A percentile compares a stretch with the other conserved stretches of the same genome.
Conservation (phyloP, 2,113 vertebrate species). For the Dolichallabes microphthalmus region DNA sequence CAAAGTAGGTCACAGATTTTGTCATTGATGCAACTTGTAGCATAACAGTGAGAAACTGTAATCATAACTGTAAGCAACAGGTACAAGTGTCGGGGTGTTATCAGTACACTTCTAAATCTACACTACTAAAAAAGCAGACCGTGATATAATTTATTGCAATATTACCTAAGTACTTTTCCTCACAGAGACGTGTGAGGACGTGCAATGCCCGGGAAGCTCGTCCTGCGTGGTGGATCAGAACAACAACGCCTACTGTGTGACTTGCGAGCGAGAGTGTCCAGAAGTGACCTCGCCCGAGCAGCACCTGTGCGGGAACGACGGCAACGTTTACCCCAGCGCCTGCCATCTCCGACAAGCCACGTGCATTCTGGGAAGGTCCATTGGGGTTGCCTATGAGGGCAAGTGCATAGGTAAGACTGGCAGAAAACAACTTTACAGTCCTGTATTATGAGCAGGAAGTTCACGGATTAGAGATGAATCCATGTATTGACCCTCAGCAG, state of each 20-base stretch:
- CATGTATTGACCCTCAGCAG: not conserved
- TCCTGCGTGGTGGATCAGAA: conserved; percentile 86
- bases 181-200: conserved; percentile 84
- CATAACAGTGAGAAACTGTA: not conserved
- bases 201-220: conserved; percentile 81
- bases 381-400: conserved; percentile 86
- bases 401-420: conserved; percentile 82
- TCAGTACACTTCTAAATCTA: not conserved
- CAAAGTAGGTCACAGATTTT: not conserved
- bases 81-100: not conserved
- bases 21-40: not conserved
- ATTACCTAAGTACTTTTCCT: conserved; percentile 24
- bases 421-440: not conserved
- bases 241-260: conserved; percentile 88
- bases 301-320: conserved; percentile 85
- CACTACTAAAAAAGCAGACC: not conserved
- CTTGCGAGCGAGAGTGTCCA: conserved; percentile 83
- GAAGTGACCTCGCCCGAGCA: conserved; percentile 80
- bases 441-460: not conserved
- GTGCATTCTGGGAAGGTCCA: conserved; percentile 84
- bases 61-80: not conserved
- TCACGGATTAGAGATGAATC: not conserved
- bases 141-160: not conserved
- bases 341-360: conserved; percentile 87
- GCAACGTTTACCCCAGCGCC: conserved; percentile 82